Evolutionary conservation across 2,797 vertebrate species (phyloP), one percentile per base, ranked within the genome.

Genomic region (Chiropotes sagulatus): DNA sequence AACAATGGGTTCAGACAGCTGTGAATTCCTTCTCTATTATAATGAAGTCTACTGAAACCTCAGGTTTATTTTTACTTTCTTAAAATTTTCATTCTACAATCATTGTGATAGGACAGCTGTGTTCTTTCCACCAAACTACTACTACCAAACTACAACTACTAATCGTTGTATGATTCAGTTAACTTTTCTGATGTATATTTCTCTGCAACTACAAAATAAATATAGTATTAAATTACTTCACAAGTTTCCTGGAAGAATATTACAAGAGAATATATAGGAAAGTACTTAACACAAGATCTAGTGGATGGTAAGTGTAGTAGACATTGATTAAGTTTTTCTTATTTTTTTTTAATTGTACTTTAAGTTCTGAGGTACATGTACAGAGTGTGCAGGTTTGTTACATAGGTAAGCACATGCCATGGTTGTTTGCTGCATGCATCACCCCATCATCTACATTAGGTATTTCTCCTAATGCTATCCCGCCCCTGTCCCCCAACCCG

Each of bases 141-240:
- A 76, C 36, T 17, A 7, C 70, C 57, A 90, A 73, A 72, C 41
- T 79, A 54, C 52, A 54, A 54, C 19, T 54, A 54, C 52, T 54
- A 54, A 54, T 22, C 83, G 39, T 50, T 78, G 7, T 19, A 33
- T 85, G 72, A 75, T 57, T 94, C 20, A 46, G 28, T 84, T 96
- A 87, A 88, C 17, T 97, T 96, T 96, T 46, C 33, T 70, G 54
- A 78, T 50, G 22, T 46, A 67, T n/a, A 85, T 57, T 93, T 96
- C 57, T 95, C 64, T 12, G 6, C 26, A 85, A 13, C 20, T 79
- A 73, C 13, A 57, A 94, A 93, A n/a, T 87, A 24, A 84, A 94
- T 36, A 3, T 15, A 84, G 0, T 44, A n/a, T 85, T 75, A 93
- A 86, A 39, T 22, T 78, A 13, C 5, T 48, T 24, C 26, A 88